Percentiles rank a stretch among this genome's conserved stretches.
These are phyloP conservation scores for Ceyx margarethae DNA, from an alignment of 2,113 vertebrate genomes.

Conservation along the genomic window DNA sequence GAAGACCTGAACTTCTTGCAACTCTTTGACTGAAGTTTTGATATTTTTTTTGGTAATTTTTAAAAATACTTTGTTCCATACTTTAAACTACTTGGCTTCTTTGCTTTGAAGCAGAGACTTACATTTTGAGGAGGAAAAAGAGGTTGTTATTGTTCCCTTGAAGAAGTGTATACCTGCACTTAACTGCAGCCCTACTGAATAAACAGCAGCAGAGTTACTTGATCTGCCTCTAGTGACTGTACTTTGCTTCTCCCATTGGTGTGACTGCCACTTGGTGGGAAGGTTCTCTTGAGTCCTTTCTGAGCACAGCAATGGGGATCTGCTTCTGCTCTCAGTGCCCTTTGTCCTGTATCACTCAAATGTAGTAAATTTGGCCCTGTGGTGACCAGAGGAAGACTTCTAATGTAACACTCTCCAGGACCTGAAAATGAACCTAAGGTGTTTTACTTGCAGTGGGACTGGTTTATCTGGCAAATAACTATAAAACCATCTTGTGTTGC, in stretches of 20 bases:
- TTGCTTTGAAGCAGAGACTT: not conserved
- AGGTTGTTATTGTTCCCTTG: not conserved
- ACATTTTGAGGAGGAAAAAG: not conserved
- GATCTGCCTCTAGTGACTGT: too few relatives aligned
- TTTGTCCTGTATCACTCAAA: fast-evolving
- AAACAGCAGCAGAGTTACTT: not conserved
- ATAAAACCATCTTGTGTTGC: not conserved
- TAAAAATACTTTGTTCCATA: not conserved
- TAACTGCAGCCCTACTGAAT: not conserved
- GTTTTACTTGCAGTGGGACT: not conserved
- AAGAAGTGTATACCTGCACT: not conserved
- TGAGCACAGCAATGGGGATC: not conserved
- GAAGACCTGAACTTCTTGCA: not conserved
- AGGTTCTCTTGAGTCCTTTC: not conserved
- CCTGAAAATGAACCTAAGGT: not conserved
- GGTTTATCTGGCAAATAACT: not conserved
- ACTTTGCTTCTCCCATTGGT: not conserved
- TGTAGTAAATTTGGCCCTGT: not conserved
- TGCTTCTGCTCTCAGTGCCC: not conserved
- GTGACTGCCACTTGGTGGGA: not conserved
- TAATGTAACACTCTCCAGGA: not conserved
- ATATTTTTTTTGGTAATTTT: not conserved
- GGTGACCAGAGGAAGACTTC: not conserved
- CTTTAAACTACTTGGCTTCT: not conserved
- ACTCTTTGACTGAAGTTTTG: not conserved